A percentile compares a stretch with the other conserved stretches of the same genome.
phyloP scores from a whole-genome alignment of 2,888 invertebrate genomes.

The Protonemura montana region DNA sequence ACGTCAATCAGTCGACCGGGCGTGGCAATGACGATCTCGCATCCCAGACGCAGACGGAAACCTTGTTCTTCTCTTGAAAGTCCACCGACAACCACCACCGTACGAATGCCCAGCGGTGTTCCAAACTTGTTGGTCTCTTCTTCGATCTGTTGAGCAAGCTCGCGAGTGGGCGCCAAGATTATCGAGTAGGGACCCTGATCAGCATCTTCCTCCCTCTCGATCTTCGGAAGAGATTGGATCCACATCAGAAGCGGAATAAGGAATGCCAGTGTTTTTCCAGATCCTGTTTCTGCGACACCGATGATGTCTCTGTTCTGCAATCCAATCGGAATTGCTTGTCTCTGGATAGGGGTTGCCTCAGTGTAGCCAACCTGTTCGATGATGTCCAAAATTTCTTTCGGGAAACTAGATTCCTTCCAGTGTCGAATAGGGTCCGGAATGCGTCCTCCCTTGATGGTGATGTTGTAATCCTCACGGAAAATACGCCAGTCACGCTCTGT shows the following conservation, averaged over 20 bases:
- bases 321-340: conserved; percentile 99
- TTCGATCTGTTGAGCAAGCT: conserved; percentile 98
- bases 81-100: conserved; percentile 98
- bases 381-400: conserved; percentile 89
- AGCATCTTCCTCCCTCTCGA: conserved; percentile 87
- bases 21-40: conserved; percentile 99
- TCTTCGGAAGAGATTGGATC: conserved; percentile 98
- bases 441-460: conserved; percentile 95
- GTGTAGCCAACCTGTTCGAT: conserved; percentile 95
- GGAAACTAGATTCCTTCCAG: conserved; percentile 94
- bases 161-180: conserved; percentile 98
- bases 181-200: conserved; percentile 98
- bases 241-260: conserved; percentile 95
- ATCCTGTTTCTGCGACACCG: conserved; percentile 99
- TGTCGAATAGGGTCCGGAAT: conserved; percentile 95
- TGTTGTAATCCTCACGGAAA: conserved; percentile 98
- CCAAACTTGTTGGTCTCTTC: conserved; percentile 99
- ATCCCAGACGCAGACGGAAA: conserved; percentile 93
- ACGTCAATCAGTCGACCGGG: conserved; percentile 99
- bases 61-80: conserved; percentile 98
- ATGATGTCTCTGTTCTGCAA: conserved; percentile 94
- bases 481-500: conserved; percentile 99
- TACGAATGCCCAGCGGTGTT: conserved; percentile 87
- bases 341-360: conserved; percentile 98
- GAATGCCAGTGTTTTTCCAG: conserved; percentile 98